Base-by-base conservation (phyloP, 2,113 vertebrate genomes). In the Silurus glanis region DNA sequence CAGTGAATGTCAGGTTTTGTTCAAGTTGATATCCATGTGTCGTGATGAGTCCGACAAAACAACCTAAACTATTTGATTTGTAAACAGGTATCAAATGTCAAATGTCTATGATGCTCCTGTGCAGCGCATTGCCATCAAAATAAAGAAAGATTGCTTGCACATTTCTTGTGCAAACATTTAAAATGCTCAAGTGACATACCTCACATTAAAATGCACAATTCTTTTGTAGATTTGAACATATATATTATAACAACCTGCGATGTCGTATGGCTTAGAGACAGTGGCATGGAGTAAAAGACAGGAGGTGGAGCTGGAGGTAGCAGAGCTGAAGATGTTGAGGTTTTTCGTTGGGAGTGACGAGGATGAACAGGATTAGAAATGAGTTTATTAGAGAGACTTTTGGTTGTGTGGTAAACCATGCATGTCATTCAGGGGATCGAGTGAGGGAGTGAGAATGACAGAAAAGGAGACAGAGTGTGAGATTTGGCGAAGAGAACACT, bases 401-500 rank as follows among this genome's bases (percentile, higher is more conserved):
- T 17, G 76, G 76, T 28, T 79, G 76, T 58, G 76, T 58, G 53
- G 4, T 79, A 56, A 58, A 28, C 76, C n/a, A 37, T 79, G 76
- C 6, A 17, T 79, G 76, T 37, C 76, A 28, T 53, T 28, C 53
- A 28, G 6, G 4, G 25, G 76, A 58, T 13, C 17, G 8, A 19
- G n/a, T 56, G 76, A 79, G 25, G n/a, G 53, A 79, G 76, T 79
- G 76, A 79, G 25, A 79, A 16, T 16, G 25, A 79, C 53, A 58
- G 53, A 58, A 79, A 79, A 79, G 76, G 76, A 79, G 6, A 79
- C 53, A 2, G 25, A 79, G 76, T 58, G 76, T 9, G 76, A 79
- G 76, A 79, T 58, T 53, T 79, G 53, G 53, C n/a, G n/a, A n/a
- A 25, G n/a, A 79, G 76, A 58, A 79, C 76, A 79, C 16, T 80